phyloP scores from a whole-genome alignment of 2,113 vertebrate species.

The Parotia lawesii region DNA sequence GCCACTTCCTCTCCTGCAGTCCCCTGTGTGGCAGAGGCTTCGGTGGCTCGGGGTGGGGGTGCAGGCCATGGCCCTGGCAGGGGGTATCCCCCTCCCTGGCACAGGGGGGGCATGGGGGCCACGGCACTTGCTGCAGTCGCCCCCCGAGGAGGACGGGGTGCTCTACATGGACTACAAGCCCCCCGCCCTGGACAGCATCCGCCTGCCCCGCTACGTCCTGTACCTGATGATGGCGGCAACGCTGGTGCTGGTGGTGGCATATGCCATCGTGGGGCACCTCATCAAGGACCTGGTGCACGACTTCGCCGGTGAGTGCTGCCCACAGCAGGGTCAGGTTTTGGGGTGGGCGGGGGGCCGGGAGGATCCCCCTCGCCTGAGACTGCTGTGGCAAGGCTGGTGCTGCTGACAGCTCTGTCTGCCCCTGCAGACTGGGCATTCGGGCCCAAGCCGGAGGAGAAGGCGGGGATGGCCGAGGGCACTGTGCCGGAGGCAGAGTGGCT shows the following conservation, averaged over 20 bases:
- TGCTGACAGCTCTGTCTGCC: rapidly evolving
- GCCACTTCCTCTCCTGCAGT: rapidly evolving
- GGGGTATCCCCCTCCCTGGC: neutral
- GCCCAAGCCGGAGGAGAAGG: conserved; percentile 75
- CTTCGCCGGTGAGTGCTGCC: conserved; percentile 75
- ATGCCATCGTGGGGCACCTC: conserved; percentile 91
- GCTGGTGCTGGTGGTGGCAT: conserved; percentile 81
- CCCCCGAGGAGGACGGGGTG: conserved; percentile 27
- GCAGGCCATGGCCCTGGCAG: neutral
- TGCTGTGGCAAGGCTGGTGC: neutral
- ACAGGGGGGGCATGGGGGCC: rapidly evolving
- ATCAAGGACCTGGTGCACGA: conserved; percentile 91
- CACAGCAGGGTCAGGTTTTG: rapidly evolving
- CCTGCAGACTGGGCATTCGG: conserved; percentile 83
- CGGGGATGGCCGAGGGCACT: conserved; percentile 54
- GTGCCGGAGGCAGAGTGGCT: conserved; percentile 49
- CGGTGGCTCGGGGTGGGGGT: rapidly evolving
- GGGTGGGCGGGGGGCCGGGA: rapidly evolving
- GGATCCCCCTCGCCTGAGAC: neutral
- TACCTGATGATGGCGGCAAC: conserved; percentile 82
- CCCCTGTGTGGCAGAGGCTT: neutral
- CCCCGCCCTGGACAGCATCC: conserved; percentile 81
- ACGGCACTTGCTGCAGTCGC: conserved; percentile 64
- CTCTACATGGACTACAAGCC: conserved; percentile 81
- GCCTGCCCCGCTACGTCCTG: conserved; percentile 78